Base-by-base conservation (phyloP, 2,888 invertebrate species). In the Diaprepes abbreviatus region DNA sequence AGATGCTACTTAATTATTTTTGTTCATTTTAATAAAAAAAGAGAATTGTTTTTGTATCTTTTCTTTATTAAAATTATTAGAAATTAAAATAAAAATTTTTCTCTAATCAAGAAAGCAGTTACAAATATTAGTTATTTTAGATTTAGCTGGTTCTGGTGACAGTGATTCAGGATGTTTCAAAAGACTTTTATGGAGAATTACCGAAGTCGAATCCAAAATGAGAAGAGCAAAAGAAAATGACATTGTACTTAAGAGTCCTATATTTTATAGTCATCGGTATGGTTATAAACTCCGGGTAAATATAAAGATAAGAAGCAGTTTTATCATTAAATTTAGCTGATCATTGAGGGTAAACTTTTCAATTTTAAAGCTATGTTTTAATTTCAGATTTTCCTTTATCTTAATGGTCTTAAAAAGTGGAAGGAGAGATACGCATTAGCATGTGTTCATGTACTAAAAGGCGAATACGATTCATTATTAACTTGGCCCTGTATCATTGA, bases 371-470 rank as follows among this genome's bases (percentile, higher is more conserved):
- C 33, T 78, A 91, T 91, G 85, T 91, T 21, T 89, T 92, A 75
- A 63, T 74, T 79, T 36, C 78, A 92, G 91, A 85, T 92, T 19
- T 89, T 92, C 76, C 81, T 92, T 1, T 88, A 89, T 79, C 81
- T 93, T 21, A 93, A 93, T 80, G 93, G 93, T 4, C 87, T 91
- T 55, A 92, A 92, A 33, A 91, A 90, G 71, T 93, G 93, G 93
- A 90, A 88, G 78, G 92, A 91, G 0, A 87, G 93, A 0, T 90
- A 93, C 79, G 81, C 92, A 54, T 90, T 92, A 40, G 88, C 91
- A 6, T 91, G 91, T 0, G 85, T 93, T 40, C 88, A 90, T 48
- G 88, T 92, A 0, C 85, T 92, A 28, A 87, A 88, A 1, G 92
- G 93, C 0, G 89, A 91, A 31, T 92, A 90, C 83, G 93, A 93